Base-by-base conservation (phyloP, 2,797 vertebrate species). In the Acestrorhynchus altus region DNA sequence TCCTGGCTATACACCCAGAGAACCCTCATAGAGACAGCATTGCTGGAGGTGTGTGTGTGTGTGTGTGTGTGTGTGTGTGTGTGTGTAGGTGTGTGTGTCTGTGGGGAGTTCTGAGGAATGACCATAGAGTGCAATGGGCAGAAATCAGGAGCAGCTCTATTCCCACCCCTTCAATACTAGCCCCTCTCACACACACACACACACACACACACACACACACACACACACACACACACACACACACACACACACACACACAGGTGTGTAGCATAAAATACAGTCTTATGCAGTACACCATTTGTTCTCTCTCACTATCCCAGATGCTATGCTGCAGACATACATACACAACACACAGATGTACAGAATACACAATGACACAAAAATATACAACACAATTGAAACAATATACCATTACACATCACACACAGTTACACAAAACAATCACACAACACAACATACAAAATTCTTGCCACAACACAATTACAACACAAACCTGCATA, bases 51-150 rank as follows among this genome's bases (percentile, higher is more conserved):
- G 12, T 8, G 39, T 39, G 8, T 44, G 40, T 31, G 51, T 26
- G 47, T 42, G 46, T 35, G 52, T 68, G 64, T 59, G 77, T 40
- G 70, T 24, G 63, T 73, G 57, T 49, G 51, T 67, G 77, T 63
- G 64, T 69, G 56, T 80, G 65, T 79, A 59, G 57, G 65, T 80
- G 72, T 65, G 78, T 56, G 68, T 72, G 42, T 59, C 64, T 40
- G 46, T 28, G 64, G 15, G 68, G 24, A 26, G 15, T 12, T 70
- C 61, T 84, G 83, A 84, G 83, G 83, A 82, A 84, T 78, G 80
- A 80, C 77, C 80, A 80, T 22, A 59, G 72, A 74, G 66, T 82
- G 83, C 80, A 75, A 66, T 16, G 67, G 64, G 83, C 83, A 82
- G 67, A 84, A 80, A 51, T 78, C 74, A 74, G 28, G 71, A 74